These are phyloP conservation scores for Sylvia borin DNA, from an alignment of 2,797 vertebrate species.

Conservation along the genomic window DNA sequence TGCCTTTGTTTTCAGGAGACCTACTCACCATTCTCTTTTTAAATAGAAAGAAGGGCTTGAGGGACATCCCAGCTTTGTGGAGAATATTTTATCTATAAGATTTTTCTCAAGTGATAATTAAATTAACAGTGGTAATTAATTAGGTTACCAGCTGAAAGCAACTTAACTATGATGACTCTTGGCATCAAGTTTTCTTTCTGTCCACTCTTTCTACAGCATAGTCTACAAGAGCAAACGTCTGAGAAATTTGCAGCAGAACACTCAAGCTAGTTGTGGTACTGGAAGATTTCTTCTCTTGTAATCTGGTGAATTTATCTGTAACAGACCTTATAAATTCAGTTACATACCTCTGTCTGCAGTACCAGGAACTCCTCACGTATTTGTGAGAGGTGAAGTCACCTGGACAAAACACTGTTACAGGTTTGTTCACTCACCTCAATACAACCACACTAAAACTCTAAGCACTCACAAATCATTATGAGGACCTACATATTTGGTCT, in stretches of 20 bases:
- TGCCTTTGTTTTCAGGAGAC: conserved; percentile 17
- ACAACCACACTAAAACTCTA: background rate
- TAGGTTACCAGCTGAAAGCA: conserved; percentile 1
- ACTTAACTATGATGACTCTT: background rate
- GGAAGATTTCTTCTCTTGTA: background rate
- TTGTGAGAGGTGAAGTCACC: background rate
- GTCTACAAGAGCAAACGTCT: background rate
- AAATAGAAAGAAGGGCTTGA: background rate
- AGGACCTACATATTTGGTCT: rapidly evolving
- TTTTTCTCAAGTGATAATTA: conserved; percentile 7
- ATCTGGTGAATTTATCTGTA: background rate
- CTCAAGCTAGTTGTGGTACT: background rate
- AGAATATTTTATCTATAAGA: conserved; percentile 29
- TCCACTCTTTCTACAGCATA: background rate
- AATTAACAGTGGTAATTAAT: conserved; percentile 16
- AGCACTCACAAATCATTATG: background rate
- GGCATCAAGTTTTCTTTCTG: background rate
- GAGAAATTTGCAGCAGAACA: background rate
- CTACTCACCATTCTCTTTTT: background rate
- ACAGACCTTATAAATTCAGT: background rate
- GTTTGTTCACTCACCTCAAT: background rate
- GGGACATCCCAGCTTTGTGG: background rate
- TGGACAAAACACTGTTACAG: background rate
- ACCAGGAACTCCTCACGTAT: background rate
- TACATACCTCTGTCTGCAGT: rapidly evolving